These are phyloP conservation scores for Tragelaphus imberbis DNA, from an alignment of 2,113 vertebrate species.

Conservation along the genomic window DNA sequence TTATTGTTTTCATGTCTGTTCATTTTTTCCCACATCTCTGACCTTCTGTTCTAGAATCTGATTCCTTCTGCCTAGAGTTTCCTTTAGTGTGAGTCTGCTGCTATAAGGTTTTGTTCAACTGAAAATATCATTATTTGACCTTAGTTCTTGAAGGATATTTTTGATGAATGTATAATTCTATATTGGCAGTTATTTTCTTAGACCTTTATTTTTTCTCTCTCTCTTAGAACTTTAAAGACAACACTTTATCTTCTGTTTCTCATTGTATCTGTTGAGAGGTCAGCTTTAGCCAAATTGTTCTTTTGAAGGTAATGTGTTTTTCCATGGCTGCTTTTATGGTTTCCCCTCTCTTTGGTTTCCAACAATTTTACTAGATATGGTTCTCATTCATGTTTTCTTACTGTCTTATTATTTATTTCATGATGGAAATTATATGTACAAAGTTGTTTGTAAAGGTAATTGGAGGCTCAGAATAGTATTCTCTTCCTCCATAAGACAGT, in stretches of 20 bases:
- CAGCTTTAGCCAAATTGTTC: not conserved
- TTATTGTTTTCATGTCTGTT: not conserved
- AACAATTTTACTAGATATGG: not conserved
- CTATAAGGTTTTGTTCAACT: not conserved
- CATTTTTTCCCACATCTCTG: slow-evolving; percentile 9
- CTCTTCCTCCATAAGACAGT: not conserved
- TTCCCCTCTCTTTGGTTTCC: not conserved
- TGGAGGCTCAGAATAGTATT: not conserved
- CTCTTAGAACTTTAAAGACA: not conserved
- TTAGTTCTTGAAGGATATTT: not conserved
- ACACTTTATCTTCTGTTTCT: not conserved
- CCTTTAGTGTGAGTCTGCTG: not conserved
- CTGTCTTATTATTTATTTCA: not conserved
- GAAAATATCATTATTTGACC: not conserved
- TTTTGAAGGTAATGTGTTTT: slow-evolving; percentile 5
- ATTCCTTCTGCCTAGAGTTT: not conserved
- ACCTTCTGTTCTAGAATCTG: not conserved
- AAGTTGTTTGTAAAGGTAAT: slow-evolving; percentile 28
- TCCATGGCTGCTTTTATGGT: not conserved
- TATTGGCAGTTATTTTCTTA: not conserved
- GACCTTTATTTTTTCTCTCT: not conserved
- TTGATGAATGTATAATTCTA: not conserved
- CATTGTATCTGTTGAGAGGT: not conserved
- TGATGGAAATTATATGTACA: not conserved
- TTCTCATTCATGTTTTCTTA: slow-evolving; percentile 4